Conservation (phyloP, 2,888 invertebrate species). For the Hylaea fasciaria region DNA sequence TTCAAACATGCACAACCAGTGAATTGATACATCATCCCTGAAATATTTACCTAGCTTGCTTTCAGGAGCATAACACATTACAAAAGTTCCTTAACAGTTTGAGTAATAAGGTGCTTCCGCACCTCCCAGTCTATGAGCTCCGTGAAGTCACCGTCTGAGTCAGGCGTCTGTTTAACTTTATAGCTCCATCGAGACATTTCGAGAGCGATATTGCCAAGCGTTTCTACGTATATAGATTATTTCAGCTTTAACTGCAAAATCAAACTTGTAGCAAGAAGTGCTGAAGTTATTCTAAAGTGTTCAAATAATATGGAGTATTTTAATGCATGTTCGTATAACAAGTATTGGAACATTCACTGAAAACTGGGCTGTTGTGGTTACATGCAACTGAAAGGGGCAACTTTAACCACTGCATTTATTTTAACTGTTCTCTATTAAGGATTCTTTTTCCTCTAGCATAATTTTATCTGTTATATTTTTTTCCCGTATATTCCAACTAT, state of each 20-base stretch:
- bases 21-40: too few relatives aligned
- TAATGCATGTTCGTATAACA: too few relatives aligned
- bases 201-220: slow-evolving; percentile 38
- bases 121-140: not conserved
- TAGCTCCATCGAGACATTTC: slow-evolving; percentile 36
- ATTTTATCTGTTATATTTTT: too few relatives aligned
- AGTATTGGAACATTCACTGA: too few relatives aligned
- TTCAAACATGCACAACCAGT: too few relatives aligned
- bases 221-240: slow-evolving; percentile 34
- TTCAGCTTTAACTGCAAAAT: slow-evolving; percentile 12
- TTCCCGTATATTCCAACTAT: too few relatives aligned
- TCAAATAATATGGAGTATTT: too few relatives aligned
- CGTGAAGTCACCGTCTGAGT: slow-evolving; percentile 2
- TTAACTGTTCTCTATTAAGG: too few relatives aligned
- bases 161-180: slow-evolving; percentile 47
- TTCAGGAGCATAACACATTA: not conserved
- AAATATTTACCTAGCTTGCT: not conserved
- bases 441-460: too few relatives aligned
- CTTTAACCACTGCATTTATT: too few relatives aligned
- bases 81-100: not conserved
- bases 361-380: too few relatives aligned
- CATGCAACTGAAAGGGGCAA: too few relatives aligned
- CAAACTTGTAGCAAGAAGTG: not conserved
- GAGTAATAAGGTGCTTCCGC: slow-evolving; percentile 7
- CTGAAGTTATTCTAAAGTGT: not conserved